These are phyloP conservation scores for Lysandra coridon DNA, from an alignment of 2,888 invertebrate species.

Conservation along the genomic window DNA sequence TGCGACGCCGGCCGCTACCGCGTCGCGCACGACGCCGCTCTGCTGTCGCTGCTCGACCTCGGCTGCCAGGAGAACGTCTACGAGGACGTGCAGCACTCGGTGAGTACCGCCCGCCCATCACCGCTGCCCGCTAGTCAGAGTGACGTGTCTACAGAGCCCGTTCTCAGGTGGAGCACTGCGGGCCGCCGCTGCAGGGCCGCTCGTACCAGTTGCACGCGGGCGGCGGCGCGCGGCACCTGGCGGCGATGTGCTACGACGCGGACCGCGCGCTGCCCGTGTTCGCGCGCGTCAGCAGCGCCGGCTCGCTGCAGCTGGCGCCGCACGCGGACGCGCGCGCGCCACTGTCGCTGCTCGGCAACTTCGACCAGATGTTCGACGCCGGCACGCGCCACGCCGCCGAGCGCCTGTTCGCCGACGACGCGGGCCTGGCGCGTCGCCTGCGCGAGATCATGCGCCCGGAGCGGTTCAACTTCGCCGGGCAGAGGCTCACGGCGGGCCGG, in stretches of 20 bases:
- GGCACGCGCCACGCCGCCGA: constrained; percentile 60
- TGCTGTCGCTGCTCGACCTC: constrained; percentile 62
- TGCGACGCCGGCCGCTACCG: constrained; percentile 63
- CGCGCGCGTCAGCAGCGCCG: constrained; percentile 49
- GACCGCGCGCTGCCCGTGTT: constrained; percentile 55
- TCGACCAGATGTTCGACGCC: constrained; percentile 74
- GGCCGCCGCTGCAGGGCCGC: constrained; percentile 63
- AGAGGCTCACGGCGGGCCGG: constrained; percentile 54
- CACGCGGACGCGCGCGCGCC: constrained; percentile 55
- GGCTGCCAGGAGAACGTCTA: constrained; percentile 71
- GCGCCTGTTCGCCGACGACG: constrained; percentile 64
- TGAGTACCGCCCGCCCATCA: constrained; percentile 37
- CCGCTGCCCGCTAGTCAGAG: not conserved
- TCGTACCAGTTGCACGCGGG: constrained; percentile 56
- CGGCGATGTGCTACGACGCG: constrained; percentile 63
- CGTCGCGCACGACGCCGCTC: constrained; percentile 48
- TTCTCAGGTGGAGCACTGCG: constrained; percentile 59
- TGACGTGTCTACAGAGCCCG: not conserved
- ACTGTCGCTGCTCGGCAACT: constrained; percentile 69
- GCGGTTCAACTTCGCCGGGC: constrained; percentile 55
- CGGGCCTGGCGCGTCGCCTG: constrained; percentile 55
- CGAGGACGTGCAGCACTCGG: constrained; percentile 69
- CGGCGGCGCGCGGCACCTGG: constrained; percentile 55
- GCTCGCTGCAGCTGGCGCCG: constrained; percentile 49
- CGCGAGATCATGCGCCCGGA: constrained; percentile 60